phyloP scores from a whole-genome alignment of 2,888 invertebrate genomes.

The Barypeithes pellucidus region DNA sequence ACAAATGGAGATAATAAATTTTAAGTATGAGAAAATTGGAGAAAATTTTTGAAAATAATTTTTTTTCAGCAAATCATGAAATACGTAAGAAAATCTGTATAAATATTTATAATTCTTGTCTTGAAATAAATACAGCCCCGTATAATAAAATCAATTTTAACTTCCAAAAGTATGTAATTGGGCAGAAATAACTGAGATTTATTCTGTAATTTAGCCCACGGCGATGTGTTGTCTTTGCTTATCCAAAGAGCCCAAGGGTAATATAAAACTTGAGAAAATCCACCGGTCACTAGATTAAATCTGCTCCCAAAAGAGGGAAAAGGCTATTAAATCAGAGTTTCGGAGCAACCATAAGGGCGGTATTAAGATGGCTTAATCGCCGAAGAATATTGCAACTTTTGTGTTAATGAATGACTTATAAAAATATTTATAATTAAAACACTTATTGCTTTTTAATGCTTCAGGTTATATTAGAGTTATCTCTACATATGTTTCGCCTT shows the following conservation, averaged over 20 bases:
- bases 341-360: slow-evolving; percentile 61
- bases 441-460: too few relatives aligned
- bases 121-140: not conserved
- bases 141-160: not conserved
- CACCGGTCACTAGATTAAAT: slow-evolving; percentile 66
- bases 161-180: slow-evolving; percentile 8
- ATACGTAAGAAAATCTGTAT: too few relatives aligned
- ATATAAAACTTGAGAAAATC: slow-evolving; percentile 66
- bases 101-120: too few relatives aligned
- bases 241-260: slow-evolving; percentile 60
- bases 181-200: slow-evolving; percentile 38
- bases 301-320: slow-evolving; percentile 60
- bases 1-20: too few relatives aligned
- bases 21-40: too few relatives aligned
- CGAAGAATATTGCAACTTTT: slow-evolving; percentile 6
- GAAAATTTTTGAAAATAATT: too few relatives aligned
- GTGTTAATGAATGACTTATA: not conserved
- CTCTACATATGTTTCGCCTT: too few relatives aligned
- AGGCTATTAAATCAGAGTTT: slow-evolving; percentile 61
- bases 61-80: too few relatives aligned
- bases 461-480: too few relatives aligned
- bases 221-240: slow-evolving; percentile 38
- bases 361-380: slow-evolving; percentile 47
- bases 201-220: slow-evolving; percentile 8
- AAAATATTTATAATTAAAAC: not conserved